phyloP scores from a whole-genome alignment of 2,888 invertebrate genomes.

The Asteroscopus sphinx region DNA sequence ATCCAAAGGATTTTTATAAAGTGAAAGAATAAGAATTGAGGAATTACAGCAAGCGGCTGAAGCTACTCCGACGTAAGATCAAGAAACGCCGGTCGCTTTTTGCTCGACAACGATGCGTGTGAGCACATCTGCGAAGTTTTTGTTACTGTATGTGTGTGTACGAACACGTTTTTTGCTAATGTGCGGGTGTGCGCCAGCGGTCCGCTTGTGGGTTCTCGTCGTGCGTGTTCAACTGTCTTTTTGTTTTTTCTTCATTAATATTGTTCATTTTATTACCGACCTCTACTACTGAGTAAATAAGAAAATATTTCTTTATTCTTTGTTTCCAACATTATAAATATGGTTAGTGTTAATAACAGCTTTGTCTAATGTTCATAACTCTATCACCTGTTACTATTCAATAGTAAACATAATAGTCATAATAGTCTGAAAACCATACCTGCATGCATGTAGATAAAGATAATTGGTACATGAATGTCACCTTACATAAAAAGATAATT shows the following conservation, averaged over 20 bases:
- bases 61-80: conserved; percentile 64
- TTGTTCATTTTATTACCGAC: conserved; percentile 66
- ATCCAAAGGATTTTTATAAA: conserved; percentile 13
- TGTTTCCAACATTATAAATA: conserved; percentile 26
- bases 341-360: conserved; percentile 22
- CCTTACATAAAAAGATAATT: conserved; percentile 25
- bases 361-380: conserved; percentile 7
- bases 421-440: conserved; percentile 18
- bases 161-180: conserved; percentile 69
- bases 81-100: conserved; percentile 74
- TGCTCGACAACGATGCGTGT: conserved; percentile 76
- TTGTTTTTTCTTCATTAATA: conserved; percentile 70
- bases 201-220: conserved; percentile 68
- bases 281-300: conserved; percentile 58
- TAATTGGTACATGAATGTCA: conserved; percentile 30
- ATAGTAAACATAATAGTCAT: conserved; percentile 4
- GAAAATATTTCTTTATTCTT: conserved; percentile 43
- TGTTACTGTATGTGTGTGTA: conserved; percentile 69
- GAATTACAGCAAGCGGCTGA: conserved; percentile 56
- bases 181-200: conserved; percentile 67
- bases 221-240: conserved; percentile 70
- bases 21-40: conserved; percentile 28
- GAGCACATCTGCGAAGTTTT: conserved; percentile 84
- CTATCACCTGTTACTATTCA: conserved; percentile 21
- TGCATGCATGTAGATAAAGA: conserved; percentile 13